phyloP scores from a whole-genome alignment of 23 tunicate species.

The Phallusia fumigata region DNA sequence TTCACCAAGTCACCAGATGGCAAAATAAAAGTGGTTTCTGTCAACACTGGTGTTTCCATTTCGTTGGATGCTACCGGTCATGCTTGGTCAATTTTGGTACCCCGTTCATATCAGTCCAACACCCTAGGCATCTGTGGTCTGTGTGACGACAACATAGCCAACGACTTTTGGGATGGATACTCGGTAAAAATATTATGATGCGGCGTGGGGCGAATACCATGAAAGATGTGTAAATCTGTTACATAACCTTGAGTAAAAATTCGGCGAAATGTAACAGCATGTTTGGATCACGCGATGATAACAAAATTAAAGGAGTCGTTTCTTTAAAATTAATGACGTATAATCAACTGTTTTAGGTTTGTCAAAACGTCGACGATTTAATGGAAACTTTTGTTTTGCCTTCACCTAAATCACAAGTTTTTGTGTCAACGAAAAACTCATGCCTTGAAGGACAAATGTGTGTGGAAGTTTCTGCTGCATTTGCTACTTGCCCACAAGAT shows the following conservation, averaged over 20 bases:
- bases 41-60: constrained; percentile 41
- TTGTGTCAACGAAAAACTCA: constrained; percentile 6
- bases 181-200: constrained; percentile 39
- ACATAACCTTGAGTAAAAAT: too few species aligned
- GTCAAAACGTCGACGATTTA: constrained; percentile 38
- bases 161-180: constrained; percentile 74
- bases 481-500: constrained; percentile 71
- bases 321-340: too few species aligned
- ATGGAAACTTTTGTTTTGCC: constrained; percentile 34
- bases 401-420: neutral
- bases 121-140: constrained; percentile 86
- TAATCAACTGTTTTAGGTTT: constrained; percentile 25
- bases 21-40: constrained; percentile 28
- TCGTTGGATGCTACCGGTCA: constrained; percentile 46
- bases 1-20: constrained; percentile 19
- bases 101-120: constrained; percentile 46
- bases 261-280: too few species aligned
- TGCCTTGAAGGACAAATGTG: constrained; percentile 55
- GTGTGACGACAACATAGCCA: constrained; percentile 64
- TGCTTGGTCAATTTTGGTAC: constrained; percentile 79
- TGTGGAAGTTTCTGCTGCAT: constrained; percentile 24
- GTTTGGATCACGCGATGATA: too few species aligned
- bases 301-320: too few species aligned
- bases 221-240: too few species aligned
- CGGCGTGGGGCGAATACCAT: too few species aligned